These are phyloP conservation scores for Progne subis DNA, from an alignment of 2,113 vertebrate species.

Conservation along the genomic window DNA sequence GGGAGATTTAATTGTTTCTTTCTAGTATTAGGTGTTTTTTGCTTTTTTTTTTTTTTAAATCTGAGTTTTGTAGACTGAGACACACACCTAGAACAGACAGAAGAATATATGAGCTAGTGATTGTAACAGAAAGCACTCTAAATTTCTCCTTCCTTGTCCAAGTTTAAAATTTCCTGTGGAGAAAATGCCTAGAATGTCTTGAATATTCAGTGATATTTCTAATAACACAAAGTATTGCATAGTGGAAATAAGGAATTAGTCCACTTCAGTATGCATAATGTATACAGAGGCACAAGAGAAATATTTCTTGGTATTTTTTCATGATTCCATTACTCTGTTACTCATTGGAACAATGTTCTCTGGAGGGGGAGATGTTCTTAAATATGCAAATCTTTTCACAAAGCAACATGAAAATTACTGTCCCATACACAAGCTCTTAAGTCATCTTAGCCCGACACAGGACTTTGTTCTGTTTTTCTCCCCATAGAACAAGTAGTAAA, in stretches of 20 bases:
- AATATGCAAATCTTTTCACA: not conserved
- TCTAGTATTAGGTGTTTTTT: not conserved
- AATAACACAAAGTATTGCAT: not conserved
- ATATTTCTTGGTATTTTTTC: not conserved
- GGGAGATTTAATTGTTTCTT: not conserved
- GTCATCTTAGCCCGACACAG: not conserved
- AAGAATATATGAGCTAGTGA: not conserved
- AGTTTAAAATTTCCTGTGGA: not conserved
- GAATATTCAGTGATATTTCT: not conserved
- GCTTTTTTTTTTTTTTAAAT: not conserved
- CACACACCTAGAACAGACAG: not conserved
- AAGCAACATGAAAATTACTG: not conserved
- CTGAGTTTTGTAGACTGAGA: not conserved
- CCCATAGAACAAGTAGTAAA: not conserved
- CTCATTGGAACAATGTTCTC: not conserved
- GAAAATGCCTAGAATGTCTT: not conserved
- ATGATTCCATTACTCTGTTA: not conserved
- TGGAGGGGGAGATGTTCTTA: not conserved
- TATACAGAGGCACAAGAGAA: not conserved
- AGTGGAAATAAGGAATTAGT: not conserved
- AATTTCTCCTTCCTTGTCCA: not conserved
- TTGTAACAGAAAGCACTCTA: not conserved
- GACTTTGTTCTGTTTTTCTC: not conserved
- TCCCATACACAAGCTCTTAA: not conserved
- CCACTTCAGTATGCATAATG: not conserved